Percentiles rank a stretch among this genome's conserved stretches.
phyloP scores from a whole-genome alignment of 2,888 invertebrate species.

The Drosophila quasianomalipes region DNA sequence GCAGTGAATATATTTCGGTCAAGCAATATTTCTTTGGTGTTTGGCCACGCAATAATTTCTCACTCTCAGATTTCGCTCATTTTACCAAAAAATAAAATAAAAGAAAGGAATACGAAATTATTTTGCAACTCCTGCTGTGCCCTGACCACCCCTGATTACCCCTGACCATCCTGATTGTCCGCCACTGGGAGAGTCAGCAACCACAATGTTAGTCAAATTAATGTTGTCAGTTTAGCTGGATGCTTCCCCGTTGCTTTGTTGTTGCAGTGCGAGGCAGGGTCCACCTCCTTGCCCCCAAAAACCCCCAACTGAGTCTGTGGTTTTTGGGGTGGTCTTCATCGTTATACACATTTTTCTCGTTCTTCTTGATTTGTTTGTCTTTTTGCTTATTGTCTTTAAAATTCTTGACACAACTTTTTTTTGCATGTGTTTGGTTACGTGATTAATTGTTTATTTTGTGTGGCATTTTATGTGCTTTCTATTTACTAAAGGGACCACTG shows the following conservation, averaged over 20 bases:
- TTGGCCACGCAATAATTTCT: too few relatives aligned
- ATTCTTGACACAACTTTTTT: slow-evolving; percentile 1
- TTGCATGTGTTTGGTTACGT: slow-evolving; percentile 59
- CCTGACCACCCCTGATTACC: background rate
- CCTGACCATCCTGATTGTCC: background rate
- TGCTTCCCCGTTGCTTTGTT: slow-evolving; percentile 4
- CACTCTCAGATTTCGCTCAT: background rate
- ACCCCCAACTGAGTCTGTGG: background rate
- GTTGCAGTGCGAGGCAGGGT: background rate
- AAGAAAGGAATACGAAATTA: background rate
- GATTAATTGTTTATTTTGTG: slow-evolving; percentile 71
- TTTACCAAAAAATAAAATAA: background rate
- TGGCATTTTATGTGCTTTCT: slow-evolving; percentile 37
- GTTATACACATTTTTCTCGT: slow-evolving; percentile 34
- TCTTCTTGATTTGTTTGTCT: slow-evolving; percentile 6
- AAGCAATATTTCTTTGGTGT: background rate
- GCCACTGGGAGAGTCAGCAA: background rate
- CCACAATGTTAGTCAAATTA: slow-evolving; percentile 56
- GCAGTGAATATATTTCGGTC: background rate
- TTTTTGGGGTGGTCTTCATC: slow-evolving; percentile 56
- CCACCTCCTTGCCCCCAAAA: background rate
- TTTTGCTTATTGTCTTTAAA: slow-evolving; percentile 18
- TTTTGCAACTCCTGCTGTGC: slow-evolving; percentile 13
- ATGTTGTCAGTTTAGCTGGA: slow-evolving; percentile 48
- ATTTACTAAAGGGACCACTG: slow-evolving; percentile 15